A percentile compares a stretch with the other conserved stretches of the same genome.
Conservation (phyloP, 2,888 invertebrate genomes). For the Serrognathus titanus region DNA sequence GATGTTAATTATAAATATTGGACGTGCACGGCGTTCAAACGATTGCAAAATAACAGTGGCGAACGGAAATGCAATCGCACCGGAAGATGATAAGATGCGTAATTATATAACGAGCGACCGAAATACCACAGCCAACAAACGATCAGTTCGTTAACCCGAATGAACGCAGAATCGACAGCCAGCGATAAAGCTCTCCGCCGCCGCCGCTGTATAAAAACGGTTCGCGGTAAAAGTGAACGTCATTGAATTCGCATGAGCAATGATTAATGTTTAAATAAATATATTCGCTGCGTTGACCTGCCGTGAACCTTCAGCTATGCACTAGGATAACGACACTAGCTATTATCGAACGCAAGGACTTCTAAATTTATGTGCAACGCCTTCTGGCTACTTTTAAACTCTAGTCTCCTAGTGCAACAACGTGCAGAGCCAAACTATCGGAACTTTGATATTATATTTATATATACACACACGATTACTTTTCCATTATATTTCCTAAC, state of each 20-base stretch:
- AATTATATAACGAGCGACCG: constrained; percentile 7
- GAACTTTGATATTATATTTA: no score
- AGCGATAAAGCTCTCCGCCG: neutral
- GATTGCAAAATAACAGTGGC: no score
- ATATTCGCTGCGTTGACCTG: constrained; percentile 27
- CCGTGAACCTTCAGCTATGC: constrained; percentile 26
- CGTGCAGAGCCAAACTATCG: neutral
- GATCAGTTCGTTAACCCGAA: constrained; percentile 10
- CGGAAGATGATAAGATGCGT: constrained; percentile 2
- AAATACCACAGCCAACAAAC: constrained; percentile 6
- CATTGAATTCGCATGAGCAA: constrained; percentile 18
- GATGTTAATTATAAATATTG: no score
- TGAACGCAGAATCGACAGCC: constrained; percentile 9
- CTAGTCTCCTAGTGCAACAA: neutral
- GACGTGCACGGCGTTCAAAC: no score
- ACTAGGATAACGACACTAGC: constrained; percentile 20
- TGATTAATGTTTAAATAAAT: constrained; percentile 18
- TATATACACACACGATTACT: no score
- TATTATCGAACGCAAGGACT: constrained; percentile 30
- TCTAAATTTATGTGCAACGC: constrained; percentile 25
- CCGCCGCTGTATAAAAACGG: constrained; percentile 8
- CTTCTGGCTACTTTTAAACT: constrained; percentile 12
- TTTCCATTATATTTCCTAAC: no score
- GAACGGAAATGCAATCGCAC: neutral
- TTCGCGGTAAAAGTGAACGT: constrained; percentile 15